These are phyloP conservation scores for Chaunax sp. DNA, from an alignment of 2,797 vertebrate species.

Conservation along the genomic window DNA sequence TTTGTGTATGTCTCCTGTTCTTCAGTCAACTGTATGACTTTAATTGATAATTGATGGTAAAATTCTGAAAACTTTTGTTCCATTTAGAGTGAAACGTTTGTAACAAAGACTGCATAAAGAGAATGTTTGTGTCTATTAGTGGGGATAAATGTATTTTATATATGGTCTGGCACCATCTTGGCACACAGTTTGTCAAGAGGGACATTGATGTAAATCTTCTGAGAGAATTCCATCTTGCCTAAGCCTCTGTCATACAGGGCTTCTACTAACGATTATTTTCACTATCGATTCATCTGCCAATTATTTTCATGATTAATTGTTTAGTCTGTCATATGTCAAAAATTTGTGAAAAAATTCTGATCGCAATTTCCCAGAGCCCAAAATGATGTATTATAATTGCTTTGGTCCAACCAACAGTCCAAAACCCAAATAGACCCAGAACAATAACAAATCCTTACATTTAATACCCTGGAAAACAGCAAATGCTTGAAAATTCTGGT, in stretches of 20 bases:
- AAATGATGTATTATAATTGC: no score
- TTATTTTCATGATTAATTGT: no score
- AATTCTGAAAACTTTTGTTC: slow-evolving; percentile 42
- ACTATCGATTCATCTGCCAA: no score
- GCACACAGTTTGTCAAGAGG: slow-evolving; percentile 41
- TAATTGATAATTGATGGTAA: slow-evolving; percentile 26
- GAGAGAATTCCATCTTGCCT: slow-evolving; percentile 33
- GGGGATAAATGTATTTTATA: slow-evolving; percentile 62
- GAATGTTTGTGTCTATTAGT: slow-evolving; percentile 70
- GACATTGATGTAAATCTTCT: slow-evolving; percentile 46
- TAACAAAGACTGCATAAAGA: slow-evolving; percentile 47
- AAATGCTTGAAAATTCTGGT: no score
- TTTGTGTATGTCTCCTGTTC: slow-evolving; percentile 13
- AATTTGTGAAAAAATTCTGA: no score
- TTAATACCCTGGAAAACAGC: no score
- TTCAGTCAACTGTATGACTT: slow-evolving; percentile 1
- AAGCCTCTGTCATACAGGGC: slow-evolving; percentile 6
- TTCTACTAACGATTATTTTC: no score
- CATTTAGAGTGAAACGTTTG: slow-evolving; percentile 40
- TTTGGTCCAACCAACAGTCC: no score
- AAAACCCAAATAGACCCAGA: no score
- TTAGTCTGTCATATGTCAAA: no score
- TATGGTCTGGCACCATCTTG: slow-evolving; percentile 60
- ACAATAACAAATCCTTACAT: no score
- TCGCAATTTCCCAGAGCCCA: no score